Base-by-base conservation (phyloP, 2,113 vertebrate species). In the Grantiella picta region DNA sequence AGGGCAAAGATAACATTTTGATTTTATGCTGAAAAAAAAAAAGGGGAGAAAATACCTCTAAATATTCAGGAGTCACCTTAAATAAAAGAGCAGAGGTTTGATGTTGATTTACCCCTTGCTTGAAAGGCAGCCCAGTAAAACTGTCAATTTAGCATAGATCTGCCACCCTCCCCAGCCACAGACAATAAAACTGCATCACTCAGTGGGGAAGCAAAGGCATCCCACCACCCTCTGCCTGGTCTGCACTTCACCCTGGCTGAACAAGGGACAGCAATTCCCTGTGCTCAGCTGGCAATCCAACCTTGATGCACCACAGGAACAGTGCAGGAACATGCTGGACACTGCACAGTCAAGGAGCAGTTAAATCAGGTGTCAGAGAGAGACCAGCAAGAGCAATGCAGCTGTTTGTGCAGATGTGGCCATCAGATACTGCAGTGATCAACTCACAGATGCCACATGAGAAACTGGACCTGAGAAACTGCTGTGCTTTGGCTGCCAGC, bases 1-100 rank as follows among this genome's bases (percentile, higher is more conserved):
- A 96, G 89, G 80, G 81, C 87, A 92, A 71, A 94, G 94, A 94
- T 81, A 96, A 92, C 84, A 77, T 92, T 97, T 89, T 89, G 93
- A 92, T 96, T 91, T 91, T 82, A 77, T 36, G 25, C 9, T 29
- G 1, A 53, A 65, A 79, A 47, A 29, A 29, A 1, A 12, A 27
- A 29, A 0, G 22, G 45, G 7, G 7, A 24, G 31, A 52, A 40
- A 81, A 71, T 44, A 83, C 28, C 36, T 86, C 60, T 69, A 80
- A 89, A 93, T 92, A 84, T 71, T 92, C 69, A 93, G 49, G 40
- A 96, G 73, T 93, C 86, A 64, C 90, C 89, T 94, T 92, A 90
- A 90, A 89, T 89, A 82, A 86, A 82, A 60, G 11, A 83, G 49
- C 0, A 1, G 68, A 90, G 33, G 25, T 50, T 56, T 56, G 72